These are phyloP conservation scores for Physella acuta DNA, from an alignment of 1,140 invertebrate species.

Conservation along the genomic window DNA sequence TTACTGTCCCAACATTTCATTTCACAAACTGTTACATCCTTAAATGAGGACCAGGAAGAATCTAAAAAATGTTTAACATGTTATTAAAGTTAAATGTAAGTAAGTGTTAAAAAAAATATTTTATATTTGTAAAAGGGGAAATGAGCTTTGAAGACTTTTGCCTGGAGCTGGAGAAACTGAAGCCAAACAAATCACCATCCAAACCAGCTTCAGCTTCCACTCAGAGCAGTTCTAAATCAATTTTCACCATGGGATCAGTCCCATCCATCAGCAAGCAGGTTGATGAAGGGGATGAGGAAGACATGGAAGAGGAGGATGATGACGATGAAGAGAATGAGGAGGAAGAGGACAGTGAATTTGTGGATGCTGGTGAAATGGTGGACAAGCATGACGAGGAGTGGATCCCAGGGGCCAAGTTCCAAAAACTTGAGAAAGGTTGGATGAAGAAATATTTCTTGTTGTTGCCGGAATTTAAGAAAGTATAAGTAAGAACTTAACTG, in stretches of 20 bases:
- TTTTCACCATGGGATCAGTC: too few species aligned
- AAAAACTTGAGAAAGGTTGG: slow-evolving; percentile 1
- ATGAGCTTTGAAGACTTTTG: slow-evolving; percentile 23
- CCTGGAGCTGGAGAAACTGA: slow-evolving; percentile 7
- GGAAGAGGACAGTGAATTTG: not conserved
- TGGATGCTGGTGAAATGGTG: slow-evolving; percentile 7
- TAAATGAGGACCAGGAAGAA: too few species aligned
- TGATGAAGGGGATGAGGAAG: slow-evolving; percentile 3
- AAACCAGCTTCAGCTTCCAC: not conserved
- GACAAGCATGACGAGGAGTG: slow-evolving; percentile 11
- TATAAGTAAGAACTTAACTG: too few species aligned
- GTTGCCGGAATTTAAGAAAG: not conserved
- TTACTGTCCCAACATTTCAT: too few species aligned
- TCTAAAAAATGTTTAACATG: too few species aligned
- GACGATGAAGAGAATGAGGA: slow-evolving; percentile 2
- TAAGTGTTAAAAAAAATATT: too few species aligned
- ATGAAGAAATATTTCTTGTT: not conserved
- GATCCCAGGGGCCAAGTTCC: not conserved
- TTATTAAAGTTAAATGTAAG: too few species aligned
- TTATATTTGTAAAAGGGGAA: too few species aligned
- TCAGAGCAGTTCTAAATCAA: too few species aligned
- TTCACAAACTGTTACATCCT: too few species aligned
- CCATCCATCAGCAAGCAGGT: too few species aligned
- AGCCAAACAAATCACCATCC: not conserved
- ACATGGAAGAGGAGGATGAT: not conserved